Base-by-base conservation (phyloP, 2,113 vertebrate species). In the Beaufortia kweichowensis region DNA sequence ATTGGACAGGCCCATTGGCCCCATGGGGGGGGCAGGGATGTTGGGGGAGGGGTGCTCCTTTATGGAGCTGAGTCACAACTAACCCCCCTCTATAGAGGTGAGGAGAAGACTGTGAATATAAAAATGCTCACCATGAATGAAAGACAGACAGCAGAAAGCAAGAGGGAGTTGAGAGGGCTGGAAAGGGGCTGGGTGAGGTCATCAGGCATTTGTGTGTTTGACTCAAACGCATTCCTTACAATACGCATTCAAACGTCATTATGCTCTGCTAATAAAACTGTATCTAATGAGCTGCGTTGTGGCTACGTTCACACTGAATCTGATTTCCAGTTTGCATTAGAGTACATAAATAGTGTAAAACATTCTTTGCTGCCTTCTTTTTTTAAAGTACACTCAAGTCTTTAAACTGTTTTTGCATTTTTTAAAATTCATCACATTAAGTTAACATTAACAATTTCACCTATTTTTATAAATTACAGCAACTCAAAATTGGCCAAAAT, bases 41-140 rank as follows among this genome's bases (percentile, higher is more conserved):
- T 31, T 8, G 23, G 68, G 50, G 39, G 60, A 56, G 31, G 72
- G 64, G 35, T 39, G 8, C 41, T 66, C 59, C 62, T 78, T 70
- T 78, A 68, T 82, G 77, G 3, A 48, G 19, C 64, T 63, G 41
- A 79, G 61, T 72, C 59, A 82, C 65, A 65, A 62, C 66, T 76
- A 59, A 66, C 71, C 67, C 57, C n/a, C 55, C 60, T 60, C 60
- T 63, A 39, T 56, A 73, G 79, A 81, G 69, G 61, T 66, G 81
- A 83, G 79, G 77, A 46, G 80, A 79, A 77, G 81, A 79, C 79
- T 63, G 71, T 79, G 82, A 89, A 86, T 87, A 60, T 75, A 63
- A 79, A 80, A 84, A 80, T 68, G 57, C 68, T 83, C 26, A 3
- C 65, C 11, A 23, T 72, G 74, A 84, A 87, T 85, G 83, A 86